phyloP scores from a whole-genome alignment of 2,888 invertebrate genomes.

The Drosophila kambysellisi region DNA sequence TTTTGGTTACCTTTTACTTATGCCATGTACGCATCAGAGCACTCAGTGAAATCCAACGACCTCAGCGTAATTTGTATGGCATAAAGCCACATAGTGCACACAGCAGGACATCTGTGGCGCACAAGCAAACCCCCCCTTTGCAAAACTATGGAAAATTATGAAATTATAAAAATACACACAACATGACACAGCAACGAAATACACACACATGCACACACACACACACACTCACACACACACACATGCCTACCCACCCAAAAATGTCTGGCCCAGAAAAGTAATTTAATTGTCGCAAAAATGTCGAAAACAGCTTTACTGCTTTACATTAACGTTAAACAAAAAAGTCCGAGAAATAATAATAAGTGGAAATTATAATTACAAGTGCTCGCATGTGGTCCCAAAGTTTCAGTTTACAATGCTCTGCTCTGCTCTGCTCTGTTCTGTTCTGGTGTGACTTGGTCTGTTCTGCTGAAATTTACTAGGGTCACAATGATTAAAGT shows the following conservation, averaged over 20 bases:
- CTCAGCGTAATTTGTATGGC: conserved; percentile 66
- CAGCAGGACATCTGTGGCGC: conserved; percentile 70
- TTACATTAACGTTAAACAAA: conserved; percentile 69
- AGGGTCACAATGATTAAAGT: conserved; percentile 57
- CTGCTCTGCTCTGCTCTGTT: background rate
- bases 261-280: conserved; percentile 77
- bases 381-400: conserved; percentile 66
- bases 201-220: conserved; percentile 5
- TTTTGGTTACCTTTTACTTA: conserved; percentile 5
- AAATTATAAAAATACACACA: conserved; percentile 70
- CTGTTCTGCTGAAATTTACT: conserved; percentile 19
- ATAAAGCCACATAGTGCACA: conserved; percentile 54
- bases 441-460: background rate
- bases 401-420: conserved; percentile 16
- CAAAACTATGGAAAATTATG: conserved; percentile 76
- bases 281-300: conserved; percentile 78
- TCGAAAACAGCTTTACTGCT: conserved; percentile 75
- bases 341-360: conserved; percentile 67
- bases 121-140: conserved; percentile 41
- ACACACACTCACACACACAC: conserved; percentile 14
- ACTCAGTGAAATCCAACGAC: conserved; percentile 34
- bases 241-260: conserved; percentile 40
- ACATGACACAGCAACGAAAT: conserved; percentile 22
- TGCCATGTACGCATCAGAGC: conserved; percentile 12
- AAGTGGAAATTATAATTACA: conserved; percentile 76